Conservation (phyloP, 2,797 vertebrate genomes). For the Eupleurogrammus muticus region DNA sequence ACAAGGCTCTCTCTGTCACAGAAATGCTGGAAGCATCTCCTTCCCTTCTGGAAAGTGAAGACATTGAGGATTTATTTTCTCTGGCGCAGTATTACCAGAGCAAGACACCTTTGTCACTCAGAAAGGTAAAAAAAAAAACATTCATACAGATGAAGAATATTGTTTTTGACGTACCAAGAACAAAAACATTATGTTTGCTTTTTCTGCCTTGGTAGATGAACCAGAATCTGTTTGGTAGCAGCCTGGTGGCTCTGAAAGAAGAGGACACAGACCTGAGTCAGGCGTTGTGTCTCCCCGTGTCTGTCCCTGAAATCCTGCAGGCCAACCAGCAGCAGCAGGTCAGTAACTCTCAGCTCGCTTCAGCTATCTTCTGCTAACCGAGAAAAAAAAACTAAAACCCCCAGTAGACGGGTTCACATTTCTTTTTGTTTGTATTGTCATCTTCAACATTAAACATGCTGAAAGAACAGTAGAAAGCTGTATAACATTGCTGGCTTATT, state of each 20-base stretch:
- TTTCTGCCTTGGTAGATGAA: conserved; percentile 87
- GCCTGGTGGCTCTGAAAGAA: conserved; percentile 94
- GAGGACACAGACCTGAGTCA: conserved; percentile 97
- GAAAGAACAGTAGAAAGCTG: no score
- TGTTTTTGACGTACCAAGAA: neutral
- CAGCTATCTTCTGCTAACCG: neutral
- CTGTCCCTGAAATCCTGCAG: conserved; percentile 97
- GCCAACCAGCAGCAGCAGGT: conserved; percentile 97
- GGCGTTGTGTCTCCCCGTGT: conserved; percentile 94
- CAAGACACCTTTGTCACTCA: conserved; percentile 96
- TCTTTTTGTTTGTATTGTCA: no score
- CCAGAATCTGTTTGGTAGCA: conserved; percentile 96
- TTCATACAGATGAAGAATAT: neutral
- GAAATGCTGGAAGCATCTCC: conserved; percentile 92
- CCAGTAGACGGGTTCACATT: no score
- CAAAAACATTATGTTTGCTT: neutral
- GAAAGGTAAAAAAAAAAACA: conserved; percentile 87
- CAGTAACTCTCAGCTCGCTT: neutral
- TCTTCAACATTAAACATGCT: no score
- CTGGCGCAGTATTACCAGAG: conserved; percentile 97
- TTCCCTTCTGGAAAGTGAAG: conserved; percentile 90
- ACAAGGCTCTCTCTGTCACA: conserved; percentile 64
- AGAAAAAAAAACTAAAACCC: neutral
- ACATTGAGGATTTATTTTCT: conserved; percentile 95
- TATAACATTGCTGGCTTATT: no score